These are phyloP conservation scores for Grus americana DNA, from an alignment of 2,113 vertebrate genomes.

Conservation along the genomic window DNA sequence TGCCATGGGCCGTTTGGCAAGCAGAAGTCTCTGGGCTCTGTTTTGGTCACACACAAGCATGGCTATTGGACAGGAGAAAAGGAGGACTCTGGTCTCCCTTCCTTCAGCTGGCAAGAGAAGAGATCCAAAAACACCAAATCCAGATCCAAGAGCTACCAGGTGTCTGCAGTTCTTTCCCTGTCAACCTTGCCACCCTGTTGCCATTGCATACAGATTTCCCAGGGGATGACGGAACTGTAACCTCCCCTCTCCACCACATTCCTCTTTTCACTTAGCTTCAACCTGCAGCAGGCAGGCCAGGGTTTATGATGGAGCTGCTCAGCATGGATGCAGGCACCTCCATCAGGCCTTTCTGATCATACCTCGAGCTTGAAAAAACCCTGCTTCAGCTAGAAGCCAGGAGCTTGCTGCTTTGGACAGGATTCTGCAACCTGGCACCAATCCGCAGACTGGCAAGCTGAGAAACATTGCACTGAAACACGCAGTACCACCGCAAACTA, in stretches of 20 bases:
- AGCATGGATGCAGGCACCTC: not conserved
- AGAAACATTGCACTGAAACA: conserved; percentile 28
- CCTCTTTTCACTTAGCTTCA: not conserved
- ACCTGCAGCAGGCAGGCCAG: not conserved
- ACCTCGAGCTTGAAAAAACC: not conserved
- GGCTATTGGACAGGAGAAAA: not conserved
- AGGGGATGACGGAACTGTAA: not conserved
- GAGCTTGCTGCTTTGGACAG: conserved; percentile 49
- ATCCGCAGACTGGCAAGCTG: conserved; percentile 46
- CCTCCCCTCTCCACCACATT: not conserved
- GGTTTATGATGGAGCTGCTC: not conserved
- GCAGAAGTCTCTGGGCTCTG: not conserved
- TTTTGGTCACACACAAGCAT: not conserved
- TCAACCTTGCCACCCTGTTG: not conserved
- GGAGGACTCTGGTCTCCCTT: not conserved
- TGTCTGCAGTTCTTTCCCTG: not conserved
- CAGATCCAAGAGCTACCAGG: not conserved
- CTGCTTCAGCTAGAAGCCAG: conserved; percentile 18
- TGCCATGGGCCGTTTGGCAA: not conserved
- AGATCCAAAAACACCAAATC: not conserved
- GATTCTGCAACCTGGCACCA: conserved; percentile 52
- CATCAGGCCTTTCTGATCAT: not conserved
- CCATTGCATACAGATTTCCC: not conserved
- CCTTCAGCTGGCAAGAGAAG: not conserved
- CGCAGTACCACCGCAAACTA: not conserved